phyloP scores from a whole-genome alignment of 2,797 vertebrate species.

The Myotis findleyi region DNA sequence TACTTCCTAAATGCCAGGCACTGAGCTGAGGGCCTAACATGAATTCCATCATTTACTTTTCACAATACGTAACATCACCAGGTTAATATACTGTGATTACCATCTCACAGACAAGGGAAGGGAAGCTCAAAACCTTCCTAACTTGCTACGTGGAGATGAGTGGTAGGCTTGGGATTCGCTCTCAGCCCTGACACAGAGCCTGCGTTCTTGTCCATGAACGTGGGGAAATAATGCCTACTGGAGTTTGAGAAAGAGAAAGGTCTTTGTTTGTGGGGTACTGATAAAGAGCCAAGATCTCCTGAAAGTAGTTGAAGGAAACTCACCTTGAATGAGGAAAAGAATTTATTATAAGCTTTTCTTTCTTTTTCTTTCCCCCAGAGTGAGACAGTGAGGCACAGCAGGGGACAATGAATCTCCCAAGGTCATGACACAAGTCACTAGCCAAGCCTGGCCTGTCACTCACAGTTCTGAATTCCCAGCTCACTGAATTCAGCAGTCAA shows the following conservation, averaged over 20 bases:
- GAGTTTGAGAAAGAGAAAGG: not conserved
- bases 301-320: slow-evolving; percentile 19
- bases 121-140: not conserved
- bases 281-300: not conserved
- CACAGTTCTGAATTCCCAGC: slow-evolving; percentile 63
- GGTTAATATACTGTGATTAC: not conserved
- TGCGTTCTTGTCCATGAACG: not conserved
- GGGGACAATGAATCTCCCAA: slow-evolving; percentile 68
- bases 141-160: not conserved
- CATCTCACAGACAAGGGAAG: not conserved
- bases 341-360: slow-evolving; percentile 53
- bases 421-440: slow-evolving; percentile 72
- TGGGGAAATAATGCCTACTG: too few relatives aligned
- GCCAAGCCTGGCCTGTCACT: slow-evolving; percentile 75
- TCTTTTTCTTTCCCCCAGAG: not conserved
- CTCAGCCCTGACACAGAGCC: not conserved
- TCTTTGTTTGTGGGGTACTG: not conserved
- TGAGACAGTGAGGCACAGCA: slow-evolving; percentile 34
- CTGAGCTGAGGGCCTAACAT: too few relatives aligned
- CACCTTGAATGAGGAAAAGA: slow-evolving; percentile 46
- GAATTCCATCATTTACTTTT: not conserved
- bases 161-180: not conserved
- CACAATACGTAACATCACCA: not conserved
- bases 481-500: slow-evolving; percentile 21
- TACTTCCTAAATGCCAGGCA: not conserved